A percentile compares a stretch with the other conserved stretches of the same genome.
Conservation (phyloP, 2,888 invertebrate species). For the Lycaena phlaeas region DNA sequence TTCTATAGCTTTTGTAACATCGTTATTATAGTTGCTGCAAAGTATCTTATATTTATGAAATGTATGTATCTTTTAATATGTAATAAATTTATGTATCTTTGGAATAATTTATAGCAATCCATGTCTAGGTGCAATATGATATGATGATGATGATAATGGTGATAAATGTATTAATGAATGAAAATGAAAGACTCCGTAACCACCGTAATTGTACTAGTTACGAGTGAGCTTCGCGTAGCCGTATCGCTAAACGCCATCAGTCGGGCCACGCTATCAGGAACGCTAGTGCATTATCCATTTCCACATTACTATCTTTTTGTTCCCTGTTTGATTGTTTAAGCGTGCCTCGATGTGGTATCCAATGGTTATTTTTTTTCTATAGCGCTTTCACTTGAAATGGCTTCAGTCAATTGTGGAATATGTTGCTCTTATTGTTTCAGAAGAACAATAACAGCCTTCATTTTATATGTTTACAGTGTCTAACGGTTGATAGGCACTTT, state of each 20-base stretch:
- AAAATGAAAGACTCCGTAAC: too few species aligned
- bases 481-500: conserved; percentile 60
- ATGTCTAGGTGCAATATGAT: too few species aligned
- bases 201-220: too few species aligned
- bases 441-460: conserved; percentile 67
- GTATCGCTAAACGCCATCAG: conserved; percentile 17
- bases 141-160: too few species aligned
- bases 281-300: conserved; percentile 62
- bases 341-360: conserved; percentile 69
- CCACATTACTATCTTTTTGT: conserved; percentile 70
- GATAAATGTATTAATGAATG: too few species aligned
- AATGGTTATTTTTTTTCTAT: conserved; percentile 60
- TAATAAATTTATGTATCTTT: too few species aligned
- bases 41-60: too few species aligned
- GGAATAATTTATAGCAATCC: too few species aligned
- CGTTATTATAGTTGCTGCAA: too few species aligned
- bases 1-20: too few species aligned
- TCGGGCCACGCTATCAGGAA: conserved; percentile 24
- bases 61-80: too few species aligned
- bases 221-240: too few species aligned
- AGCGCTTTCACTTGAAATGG: conserved; percentile 63
- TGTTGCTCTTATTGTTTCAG: conserved; percentile 66
- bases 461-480: conserved; percentile 68
- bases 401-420: conserved; percentile 68
- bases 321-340: conserved; percentile 69